A percentile compares a stretch with the other conserved stretches of the same genome.
Conservation (phyloP, 2,113 vertebrate species). For the Antechinus flavipes region DNA sequence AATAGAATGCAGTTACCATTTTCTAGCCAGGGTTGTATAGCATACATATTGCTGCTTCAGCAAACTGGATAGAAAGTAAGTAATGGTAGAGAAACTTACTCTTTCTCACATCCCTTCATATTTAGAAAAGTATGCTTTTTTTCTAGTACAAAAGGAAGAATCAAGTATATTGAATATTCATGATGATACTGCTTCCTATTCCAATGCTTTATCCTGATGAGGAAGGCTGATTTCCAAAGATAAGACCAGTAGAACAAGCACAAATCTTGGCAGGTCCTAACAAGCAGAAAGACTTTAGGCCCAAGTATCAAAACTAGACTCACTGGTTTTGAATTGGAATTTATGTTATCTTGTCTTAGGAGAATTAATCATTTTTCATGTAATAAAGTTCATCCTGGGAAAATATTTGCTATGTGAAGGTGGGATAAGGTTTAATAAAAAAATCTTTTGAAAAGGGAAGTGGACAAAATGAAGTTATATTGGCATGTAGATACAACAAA, state of each 20-base stretch:
- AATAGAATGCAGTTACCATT: background rate
- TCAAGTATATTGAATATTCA: background rate
- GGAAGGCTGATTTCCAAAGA: background rate
- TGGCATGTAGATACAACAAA: background rate
- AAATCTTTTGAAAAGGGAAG: background rate
- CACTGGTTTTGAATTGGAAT: background rate
- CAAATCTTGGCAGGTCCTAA: background rate
- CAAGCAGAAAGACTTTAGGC: background rate
- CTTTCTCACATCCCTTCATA: background rate
- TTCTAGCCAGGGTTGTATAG: background rate
- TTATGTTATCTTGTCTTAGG: background rate
- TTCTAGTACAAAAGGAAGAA: background rate
- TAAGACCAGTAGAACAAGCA: background rate
- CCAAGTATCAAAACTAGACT: background rate
- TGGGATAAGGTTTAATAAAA: background rate
- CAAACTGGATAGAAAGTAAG: background rate
- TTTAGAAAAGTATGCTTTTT: background rate
- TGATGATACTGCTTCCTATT: background rate
- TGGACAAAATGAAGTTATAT: background rate
- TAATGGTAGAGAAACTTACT: background rate
- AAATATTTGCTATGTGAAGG: background rate
- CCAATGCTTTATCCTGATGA: background rate
- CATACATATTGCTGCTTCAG: background rate
- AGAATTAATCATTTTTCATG: background rate
- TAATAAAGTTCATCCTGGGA: background rate